Base-by-base conservation (phyloP, 2,113 vertebrate species). In the Natator depressus region DNA sequence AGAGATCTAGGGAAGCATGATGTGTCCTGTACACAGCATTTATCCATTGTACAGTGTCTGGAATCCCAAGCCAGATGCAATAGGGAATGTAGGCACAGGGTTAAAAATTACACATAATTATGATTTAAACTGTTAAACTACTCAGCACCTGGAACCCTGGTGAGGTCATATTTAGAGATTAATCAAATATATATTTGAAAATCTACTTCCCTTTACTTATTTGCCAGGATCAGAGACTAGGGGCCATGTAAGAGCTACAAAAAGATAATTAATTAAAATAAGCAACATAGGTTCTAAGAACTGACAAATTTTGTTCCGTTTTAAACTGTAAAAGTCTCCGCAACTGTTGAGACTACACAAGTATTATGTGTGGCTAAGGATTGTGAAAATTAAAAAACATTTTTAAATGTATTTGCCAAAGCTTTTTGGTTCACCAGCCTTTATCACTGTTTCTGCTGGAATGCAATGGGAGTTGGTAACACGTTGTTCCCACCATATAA, bases 131-230 rank as follows among this genome's bases (percentile, higher is more conserved):
- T 94, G 93, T 96, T 95, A 97, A 97, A 97, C 96, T 96, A 96
- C 94, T 97, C 97, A 95, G 93, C 96, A 97, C 96, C 95, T 95
- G 94, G 82, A 94, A 95, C 90, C 91, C 95, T 87, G 90, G 96
- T 0, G 13, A 95, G 91, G 88, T 0, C 31, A 96, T 96, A 96
- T 94, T 91, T 95, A 95, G 96, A 96, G 95, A 97, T 97, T 97
- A 97, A 96, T 97, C 96, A 97, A 95, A 97, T 95, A 97, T 96
- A 94, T 93, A 95, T 97, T 95, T 91, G 85, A 97, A 97, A 97
- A 97, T 97, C 97, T 96, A 96, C 96, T 97, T 97, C 94, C 94
- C 80, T 89, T 96, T 93, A 95, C 96, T 96, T 96, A 94, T 97
- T 95, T 91, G 94, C 95, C 97, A 95, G 92, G 89, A 95, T 96